Percentiles rank a stretch among this genome's conserved stretches.
These are phyloP conservation scores for Ophion slaviceki DNA, from an alignment of 2,888 invertebrate species.

Conservation along the genomic window DNA sequence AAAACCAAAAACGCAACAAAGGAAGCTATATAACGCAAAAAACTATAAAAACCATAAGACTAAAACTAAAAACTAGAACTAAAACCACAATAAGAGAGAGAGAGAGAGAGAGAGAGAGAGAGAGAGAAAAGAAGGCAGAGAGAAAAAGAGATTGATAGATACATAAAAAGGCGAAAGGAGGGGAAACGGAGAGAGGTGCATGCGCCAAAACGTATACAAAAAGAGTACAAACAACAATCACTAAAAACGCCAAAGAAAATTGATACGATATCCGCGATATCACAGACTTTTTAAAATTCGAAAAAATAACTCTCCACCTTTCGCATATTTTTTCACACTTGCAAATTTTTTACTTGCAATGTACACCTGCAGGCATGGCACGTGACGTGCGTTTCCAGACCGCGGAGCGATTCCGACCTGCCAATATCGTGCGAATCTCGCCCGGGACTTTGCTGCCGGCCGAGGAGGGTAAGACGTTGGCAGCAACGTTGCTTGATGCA, in stretches of 20 bases:
- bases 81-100: too few species aligned
- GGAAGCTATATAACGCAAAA: too few species aligned
- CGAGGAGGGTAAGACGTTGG: background rate
- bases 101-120: too few species aligned
- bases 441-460: slow-evolving; percentile 5
- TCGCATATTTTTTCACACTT: background rate
- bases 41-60: too few species aligned
- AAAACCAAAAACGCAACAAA: too few species aligned
- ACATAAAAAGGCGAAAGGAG: too few species aligned
- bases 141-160: too few species aligned
- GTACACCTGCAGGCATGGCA: background rate
- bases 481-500: background rate
- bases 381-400: background rate
- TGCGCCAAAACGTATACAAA: too few species aligned
- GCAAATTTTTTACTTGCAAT: background rate
- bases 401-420: background rate
- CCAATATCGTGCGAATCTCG: slow-evolving; percentile 7
- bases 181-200: too few species aligned
- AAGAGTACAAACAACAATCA: background rate
- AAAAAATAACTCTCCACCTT: background rate
- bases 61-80: too few species aligned
- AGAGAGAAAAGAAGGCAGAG: too few species aligned
- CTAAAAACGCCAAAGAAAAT: background rate
- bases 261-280: background rate
- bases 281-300: background rate